These are phyloP conservation scores for Orthosia gracilis DNA, from an alignment of 2,888 invertebrate genomes.

Conservation along the genomic window DNA sequence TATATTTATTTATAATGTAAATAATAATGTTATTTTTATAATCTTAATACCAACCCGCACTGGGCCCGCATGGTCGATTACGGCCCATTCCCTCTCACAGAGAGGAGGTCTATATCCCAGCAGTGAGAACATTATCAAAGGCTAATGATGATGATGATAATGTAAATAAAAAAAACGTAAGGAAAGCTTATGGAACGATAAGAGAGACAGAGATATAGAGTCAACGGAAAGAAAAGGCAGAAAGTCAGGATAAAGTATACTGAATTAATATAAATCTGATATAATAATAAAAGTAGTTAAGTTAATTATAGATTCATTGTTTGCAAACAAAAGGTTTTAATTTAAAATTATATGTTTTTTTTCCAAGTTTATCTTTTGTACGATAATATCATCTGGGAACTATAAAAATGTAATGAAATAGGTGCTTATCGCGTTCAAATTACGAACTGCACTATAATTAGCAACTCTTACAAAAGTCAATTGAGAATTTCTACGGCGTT, in stretches of 20 bases:
- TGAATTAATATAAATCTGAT: too few relatives aligned
- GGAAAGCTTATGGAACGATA: not conserved
- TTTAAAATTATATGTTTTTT: not conserved
- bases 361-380: not conserved
- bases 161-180: too few relatives aligned
- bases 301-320: too few relatives aligned
- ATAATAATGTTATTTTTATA: too few relatives aligned
- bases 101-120: too few relatives aligned
- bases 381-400: conserved; percentile 6
- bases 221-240: not conserved
- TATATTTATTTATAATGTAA: not conserved
- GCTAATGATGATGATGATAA: too few relatives aligned
- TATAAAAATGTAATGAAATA: conserved; percentile 31
- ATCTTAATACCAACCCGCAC: too few relatives aligned
- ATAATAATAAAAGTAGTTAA: not conserved
- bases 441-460: conserved; percentile 38
- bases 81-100: too few relatives aligned
- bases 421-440: conserved; percentile 20
- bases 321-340: conserved; percentile 2
- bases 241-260: not conserved
- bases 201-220: not conserved
- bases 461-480: conserved; percentile 31
- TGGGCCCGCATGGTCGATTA: too few relatives aligned
- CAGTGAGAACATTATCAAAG: too few relatives aligned
- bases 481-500: conserved; percentile 41